A percentile compares a stretch with the other conserved stretches of the same genome.
Conservation (phyloP, 1,140 invertebrate genomes). For the Drosophila tristis region DNA sequence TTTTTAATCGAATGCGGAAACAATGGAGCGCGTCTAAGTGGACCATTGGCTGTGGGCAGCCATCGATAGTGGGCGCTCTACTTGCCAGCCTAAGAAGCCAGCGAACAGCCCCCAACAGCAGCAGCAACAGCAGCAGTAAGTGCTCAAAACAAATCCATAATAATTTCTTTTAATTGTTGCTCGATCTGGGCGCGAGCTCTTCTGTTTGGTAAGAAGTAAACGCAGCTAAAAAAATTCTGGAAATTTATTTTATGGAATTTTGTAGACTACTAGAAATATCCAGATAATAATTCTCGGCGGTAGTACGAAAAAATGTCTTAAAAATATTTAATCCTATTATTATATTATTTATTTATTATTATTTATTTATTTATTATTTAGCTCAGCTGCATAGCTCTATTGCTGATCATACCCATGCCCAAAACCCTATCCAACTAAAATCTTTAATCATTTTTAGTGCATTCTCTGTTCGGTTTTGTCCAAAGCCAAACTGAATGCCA, state of each 20-base stretch:
- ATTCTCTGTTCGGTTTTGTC: slow-evolving; percentile 32
- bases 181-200: slow-evolving; percentile 22
- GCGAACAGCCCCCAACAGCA: slow-evolving; percentile 43
- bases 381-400: too few relatives aligned
- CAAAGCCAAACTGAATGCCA: neutral
- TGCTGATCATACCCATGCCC: too few relatives aligned
- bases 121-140: slow-evolving; percentile 36
- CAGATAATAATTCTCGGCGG: too few relatives aligned
- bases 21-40: slow-evolving; percentile 80
- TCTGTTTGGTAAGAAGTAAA: neutral
- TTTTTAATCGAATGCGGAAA: slow-evolving; percentile 83
- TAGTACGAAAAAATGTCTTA: too few relatives aligned
- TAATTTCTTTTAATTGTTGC: slow-evolving; percentile 78
- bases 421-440: too few relatives aligned
- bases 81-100: slow-evolving; percentile 59
- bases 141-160: slow-evolving; percentile 76
- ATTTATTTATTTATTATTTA: too few relatives aligned
- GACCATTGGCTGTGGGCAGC: slow-evolving; percentile 66
- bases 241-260: too few relatives aligned
- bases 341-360: too few relatives aligned
- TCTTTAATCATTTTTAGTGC: slow-evolving; percentile 5
- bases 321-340: too few relatives aligned
- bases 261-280: too few relatives aligned
- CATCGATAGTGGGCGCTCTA: slow-evolving; percentile 52
- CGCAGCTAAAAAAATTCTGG: too few relatives aligned